phyloP scores from a whole-genome alignment of 2,797 vertebrate species.

The Labeo calbasu region DNA sequence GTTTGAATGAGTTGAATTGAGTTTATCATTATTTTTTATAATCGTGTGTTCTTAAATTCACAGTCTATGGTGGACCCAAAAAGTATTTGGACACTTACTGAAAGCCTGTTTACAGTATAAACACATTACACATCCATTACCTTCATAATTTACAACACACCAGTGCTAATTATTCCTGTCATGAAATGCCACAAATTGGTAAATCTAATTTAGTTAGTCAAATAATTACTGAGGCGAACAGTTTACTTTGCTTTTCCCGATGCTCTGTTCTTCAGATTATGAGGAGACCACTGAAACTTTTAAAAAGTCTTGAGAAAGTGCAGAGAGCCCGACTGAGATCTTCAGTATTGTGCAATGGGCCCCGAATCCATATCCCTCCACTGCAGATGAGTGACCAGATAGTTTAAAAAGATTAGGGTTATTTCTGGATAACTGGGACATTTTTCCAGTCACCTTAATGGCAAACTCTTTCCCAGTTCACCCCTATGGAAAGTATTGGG shows the following conservation, averaged over 20 bases:
- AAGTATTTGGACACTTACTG: neutral
- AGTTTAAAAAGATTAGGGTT: no score
- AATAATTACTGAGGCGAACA: neutral
- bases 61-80: neutral
- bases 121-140: neutral
- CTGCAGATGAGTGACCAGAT: no score
- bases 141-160: neutral
- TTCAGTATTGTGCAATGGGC: no score
- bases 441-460: neutral
- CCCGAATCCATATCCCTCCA: no score
- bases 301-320: neutral
- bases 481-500: neutral
- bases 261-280: neutral
- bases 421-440: neutral
- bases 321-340: no score
- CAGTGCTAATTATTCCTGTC: neutral
- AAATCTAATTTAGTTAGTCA: neutral
- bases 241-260: neutral
- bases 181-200: neutral
- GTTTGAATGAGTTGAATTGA: conserved; percentile 19
- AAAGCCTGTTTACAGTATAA: neutral
- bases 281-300: neutral
- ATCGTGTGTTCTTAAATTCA: neutral
- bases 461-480: neutral
- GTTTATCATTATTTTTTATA: neutral